Conservation (phyloP, 2,888 invertebrate genomes). For the Nemapogon koenigi region DNA sequence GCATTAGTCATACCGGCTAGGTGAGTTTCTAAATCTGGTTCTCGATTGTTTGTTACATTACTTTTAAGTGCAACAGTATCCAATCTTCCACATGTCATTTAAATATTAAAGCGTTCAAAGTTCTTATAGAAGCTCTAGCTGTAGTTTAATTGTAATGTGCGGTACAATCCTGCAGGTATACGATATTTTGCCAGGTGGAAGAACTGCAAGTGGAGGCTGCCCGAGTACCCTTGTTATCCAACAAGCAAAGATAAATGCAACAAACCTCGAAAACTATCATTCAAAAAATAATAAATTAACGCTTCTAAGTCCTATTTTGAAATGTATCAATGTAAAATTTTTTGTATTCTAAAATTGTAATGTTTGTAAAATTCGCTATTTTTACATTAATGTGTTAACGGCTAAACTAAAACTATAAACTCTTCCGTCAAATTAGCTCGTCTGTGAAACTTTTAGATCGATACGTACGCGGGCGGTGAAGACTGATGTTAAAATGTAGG, state of each 20-base stretch:
- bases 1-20: conserved; percentile 91
- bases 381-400: conserved; percentile 50
- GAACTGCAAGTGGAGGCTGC: conserved; percentile 81
- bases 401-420: conserved; percentile 40
- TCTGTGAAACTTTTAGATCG: conserved; percentile 36
- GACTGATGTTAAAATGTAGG: conserved; percentile 59
- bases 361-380: conserved; percentile 45
- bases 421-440: conserved; percentile 50
- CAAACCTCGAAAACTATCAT: conserved; percentile 56
- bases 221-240: conserved; percentile 71
- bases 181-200: conserved; percentile 86
- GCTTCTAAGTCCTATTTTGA: conserved; percentile 47
- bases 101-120: no score
- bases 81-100: background rate
- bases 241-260: conserved; percentile 64
- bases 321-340: conserved; percentile 51
- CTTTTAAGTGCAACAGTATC: background rate
- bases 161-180: conserved; percentile 73
- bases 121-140: conserved; percentile 45
- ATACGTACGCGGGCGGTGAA: conserved; percentile 56
- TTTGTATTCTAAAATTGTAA: conserved; percentile 26
- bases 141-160: conserved; percentile 63
- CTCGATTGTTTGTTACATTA: background rate
- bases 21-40: conserved; percentile 59
- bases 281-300: conserved; percentile 48